Conservation (phyloP, 2,113 vertebrate genomes). For the Neomonachus schauinslandi region DNA sequence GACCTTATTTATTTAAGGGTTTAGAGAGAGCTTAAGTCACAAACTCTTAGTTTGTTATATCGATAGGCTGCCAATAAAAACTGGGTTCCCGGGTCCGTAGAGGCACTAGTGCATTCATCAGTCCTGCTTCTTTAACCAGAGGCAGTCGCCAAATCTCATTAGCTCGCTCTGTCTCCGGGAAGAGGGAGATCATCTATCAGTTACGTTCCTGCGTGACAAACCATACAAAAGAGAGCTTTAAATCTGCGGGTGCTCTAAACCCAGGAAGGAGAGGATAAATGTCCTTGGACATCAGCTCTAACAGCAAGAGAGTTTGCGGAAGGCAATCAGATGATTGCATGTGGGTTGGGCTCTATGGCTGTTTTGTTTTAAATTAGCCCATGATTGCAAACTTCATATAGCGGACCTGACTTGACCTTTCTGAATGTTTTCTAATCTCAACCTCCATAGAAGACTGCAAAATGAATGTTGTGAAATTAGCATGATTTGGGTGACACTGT, state of each 20-base stretch:
- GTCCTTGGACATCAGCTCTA: not conserved
- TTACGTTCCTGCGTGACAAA: slow-evolving; percentile 51
- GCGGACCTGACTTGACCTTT: not conserved
- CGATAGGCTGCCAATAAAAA: slow-evolving; percentile 68
- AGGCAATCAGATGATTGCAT: not conserved
- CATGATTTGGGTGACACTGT: not conserved
- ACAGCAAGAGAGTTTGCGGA: not conserved
- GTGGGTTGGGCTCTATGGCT: not conserved
- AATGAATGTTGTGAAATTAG: slow-evolving; percentile 8
- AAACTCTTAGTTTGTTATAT: slow-evolving; percentile 54
- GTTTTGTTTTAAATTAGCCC: slow-evolving; percentile 61
- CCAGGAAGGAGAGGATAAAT: slow-evolving; percentile 19
- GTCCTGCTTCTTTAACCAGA: slow-evolving; percentile 73
- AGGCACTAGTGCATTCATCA: slow-evolving; percentile 52
- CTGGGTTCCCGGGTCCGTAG: slow-evolving; percentile 22
- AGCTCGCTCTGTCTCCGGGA: slow-evolving; percentile 65
- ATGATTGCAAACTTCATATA: slow-evolving; percentile 30
- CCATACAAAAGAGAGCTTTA: not conserved
- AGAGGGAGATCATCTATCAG: slow-evolving; percentile 54
- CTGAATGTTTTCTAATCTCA: slow-evolving; percentile 18
- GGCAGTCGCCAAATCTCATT: slow-evolving; percentile 76
- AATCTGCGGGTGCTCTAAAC: not conserved
- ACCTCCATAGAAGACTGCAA: not conserved
- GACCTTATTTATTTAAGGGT: slow-evolving; percentile 48
- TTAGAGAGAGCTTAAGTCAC: slow-evolving; percentile 43